These are phyloP conservation scores for Poeciliopsis infans DNA, from an alignment of 2,797 vertebrate genomes.

Conservation along the genomic window DNA sequence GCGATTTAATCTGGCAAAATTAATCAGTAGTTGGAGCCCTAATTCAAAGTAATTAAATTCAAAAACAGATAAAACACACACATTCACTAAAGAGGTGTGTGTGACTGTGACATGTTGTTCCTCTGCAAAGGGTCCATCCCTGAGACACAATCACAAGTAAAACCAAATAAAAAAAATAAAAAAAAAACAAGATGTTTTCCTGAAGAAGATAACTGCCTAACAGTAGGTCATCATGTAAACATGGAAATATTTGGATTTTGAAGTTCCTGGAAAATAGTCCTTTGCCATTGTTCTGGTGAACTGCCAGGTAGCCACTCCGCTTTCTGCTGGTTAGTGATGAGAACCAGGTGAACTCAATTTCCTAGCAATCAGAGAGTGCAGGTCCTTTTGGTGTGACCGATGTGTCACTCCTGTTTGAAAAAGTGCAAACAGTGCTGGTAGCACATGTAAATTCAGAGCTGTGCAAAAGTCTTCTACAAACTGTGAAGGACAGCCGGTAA, in stretches of 20 bases:
- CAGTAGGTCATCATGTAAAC: not conserved
- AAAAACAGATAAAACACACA: not conserved
- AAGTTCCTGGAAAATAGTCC: not conserved
- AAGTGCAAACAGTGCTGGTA: too few species aligned
- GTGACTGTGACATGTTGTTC: not conserved
- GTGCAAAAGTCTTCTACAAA: too few species aligned
- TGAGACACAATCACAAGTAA: not conserved
- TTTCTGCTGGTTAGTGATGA: too few species aligned
- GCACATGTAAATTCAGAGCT: too few species aligned
- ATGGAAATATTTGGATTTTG: not conserved
- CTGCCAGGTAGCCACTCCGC: too few species aligned
- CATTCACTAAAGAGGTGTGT: not conserved
- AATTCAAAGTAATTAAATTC: not conserved
- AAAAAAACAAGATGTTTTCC: not conserved
- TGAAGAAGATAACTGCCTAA: not conserved
- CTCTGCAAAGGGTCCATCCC: not conserved
- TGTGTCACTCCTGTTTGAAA: too few species aligned
- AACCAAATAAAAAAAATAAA: not conserved
- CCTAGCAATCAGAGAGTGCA: too few species aligned
- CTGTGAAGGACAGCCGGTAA: too few species aligned
- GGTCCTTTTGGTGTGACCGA: too few species aligned
- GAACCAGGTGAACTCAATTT: too few species aligned
- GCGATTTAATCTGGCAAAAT: too few species aligned
- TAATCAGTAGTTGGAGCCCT: too few species aligned
- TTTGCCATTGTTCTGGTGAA: not conserved